Evolutionary conservation across 1,140 invertebrate species (phyloP).

Genomic region (Drosophila novamexicana): DNA sequence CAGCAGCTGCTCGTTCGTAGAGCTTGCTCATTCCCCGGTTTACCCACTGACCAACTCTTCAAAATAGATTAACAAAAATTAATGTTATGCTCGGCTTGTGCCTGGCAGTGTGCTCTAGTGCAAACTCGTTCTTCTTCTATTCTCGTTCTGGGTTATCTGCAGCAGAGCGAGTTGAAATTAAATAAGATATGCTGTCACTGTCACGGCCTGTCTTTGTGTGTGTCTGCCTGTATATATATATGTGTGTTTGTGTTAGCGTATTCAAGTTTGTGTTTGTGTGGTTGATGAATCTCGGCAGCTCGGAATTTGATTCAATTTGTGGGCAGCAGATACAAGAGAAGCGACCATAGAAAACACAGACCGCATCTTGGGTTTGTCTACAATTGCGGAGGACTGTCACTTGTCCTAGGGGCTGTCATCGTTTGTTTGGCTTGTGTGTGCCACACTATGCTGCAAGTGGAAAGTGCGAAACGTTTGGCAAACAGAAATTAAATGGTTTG

Average conservation of each 20-base stretch:
- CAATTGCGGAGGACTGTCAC: conserved; percentile 29
- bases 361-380: conserved; percentile 36
- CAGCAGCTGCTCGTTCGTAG: conserved; percentile 22
- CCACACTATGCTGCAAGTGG: conserved; percentile 8
- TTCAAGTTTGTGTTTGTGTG: conserved; percentile 36
- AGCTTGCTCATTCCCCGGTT: conserved; percentile 13
- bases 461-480: conserved; percentile 1
- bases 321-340: conserved; percentile 22
- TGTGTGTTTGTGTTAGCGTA: conserved; percentile 2
- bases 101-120: conserved; percentile 17
- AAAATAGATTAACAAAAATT: conserved; percentile 83
- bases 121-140: conserved; percentile 33
- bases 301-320: conserved; percentile 56
- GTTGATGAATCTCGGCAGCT: conserved; percentile 60
- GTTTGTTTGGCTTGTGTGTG: conserved; percentile 31
- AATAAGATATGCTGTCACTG: conserved; percentile 80
- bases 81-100: conserved; percentile 67
- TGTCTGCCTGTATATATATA: conserved; percentile 17
- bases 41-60: conserved; percentile 61
- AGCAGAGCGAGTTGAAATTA: conserved; percentile 63
- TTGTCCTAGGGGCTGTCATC: conserved; percentile 12
- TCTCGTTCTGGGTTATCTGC: conserved; percentile 29
- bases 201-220: conserved; percentile 40
- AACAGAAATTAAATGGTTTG: conserved; percentile 26
- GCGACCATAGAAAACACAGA: conserved; percentile 21